Conservation (phyloP, 2,113 vertebrate genomes). For the Bubo bubo region DNA sequence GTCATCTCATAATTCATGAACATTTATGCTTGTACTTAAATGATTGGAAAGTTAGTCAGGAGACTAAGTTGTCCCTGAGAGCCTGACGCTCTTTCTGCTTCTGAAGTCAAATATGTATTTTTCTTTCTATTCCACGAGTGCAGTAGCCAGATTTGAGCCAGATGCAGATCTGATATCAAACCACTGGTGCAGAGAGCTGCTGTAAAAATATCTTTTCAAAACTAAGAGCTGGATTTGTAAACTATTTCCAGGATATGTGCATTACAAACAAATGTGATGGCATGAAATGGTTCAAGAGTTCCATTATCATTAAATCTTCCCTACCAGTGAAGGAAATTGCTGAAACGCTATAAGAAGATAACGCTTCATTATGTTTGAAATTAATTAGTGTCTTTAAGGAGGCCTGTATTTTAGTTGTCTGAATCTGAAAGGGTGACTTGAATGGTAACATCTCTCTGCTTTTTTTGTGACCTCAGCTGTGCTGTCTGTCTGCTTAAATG, state of each 20-base stretch:
- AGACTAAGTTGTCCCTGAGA: not conserved
- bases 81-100: not conserved
- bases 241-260: fast-evolving
- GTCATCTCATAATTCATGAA: not conserved
- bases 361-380: not conserved
- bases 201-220: not conserved
- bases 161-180: not conserved
- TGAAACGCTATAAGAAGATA: not conserved
- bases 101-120: not conserved
- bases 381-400: not conserved
- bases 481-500: not conserved
- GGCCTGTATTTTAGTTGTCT: not conserved
- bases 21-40: not conserved
- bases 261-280: fast-evolving
- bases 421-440: not conserved
- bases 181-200: not conserved
- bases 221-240: not conserved
- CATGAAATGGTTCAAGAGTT: no score
- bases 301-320: not conserved
- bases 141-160: not conserved
- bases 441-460: not conserved
- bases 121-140: no score
- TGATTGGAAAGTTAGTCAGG: not conserved
- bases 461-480: not conserved
- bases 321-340: not conserved